A percentile compares a stretch with the other conserved stretches of the same genome.
Evolutionary conservation across 2,888 invertebrate species (phyloP).

Genomic region (Argynnis bischoffii): DNA sequence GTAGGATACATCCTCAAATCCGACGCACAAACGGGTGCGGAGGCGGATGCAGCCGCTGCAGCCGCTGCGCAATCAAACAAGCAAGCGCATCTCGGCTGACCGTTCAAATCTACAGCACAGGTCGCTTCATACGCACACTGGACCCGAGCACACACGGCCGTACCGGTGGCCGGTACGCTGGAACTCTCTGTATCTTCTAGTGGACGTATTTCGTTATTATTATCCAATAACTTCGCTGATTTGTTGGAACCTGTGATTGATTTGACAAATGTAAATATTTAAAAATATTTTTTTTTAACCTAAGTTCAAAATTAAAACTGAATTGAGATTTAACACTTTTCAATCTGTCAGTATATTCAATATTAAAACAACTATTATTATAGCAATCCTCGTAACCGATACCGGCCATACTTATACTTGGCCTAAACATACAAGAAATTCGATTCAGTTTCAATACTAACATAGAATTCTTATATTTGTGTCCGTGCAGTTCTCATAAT

Average conservation of each 20-base stretch:
- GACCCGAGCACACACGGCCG: conserved; percentile 89
- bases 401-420: too few species aligned
- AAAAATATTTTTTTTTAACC: too few species aligned
- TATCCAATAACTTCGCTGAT: conserved; percentile 56
- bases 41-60: conserved; percentile 63
- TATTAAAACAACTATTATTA: too few species aligned
- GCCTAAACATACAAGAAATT: too few species aligned
- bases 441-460: too few species aligned
- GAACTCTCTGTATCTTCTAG: conserved; percentile 62
- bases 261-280: too few species aligned
- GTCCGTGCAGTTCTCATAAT: too few species aligned
- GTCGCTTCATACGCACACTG: conserved; percentile 93
- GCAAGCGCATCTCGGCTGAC: conserved; percentile 86
- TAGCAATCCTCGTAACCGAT: too few species aligned
- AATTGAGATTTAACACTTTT: too few species aligned
- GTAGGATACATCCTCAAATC: conserved; percentile 90
- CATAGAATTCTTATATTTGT: too few species aligned
- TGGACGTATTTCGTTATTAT: conserved; percentile 64
- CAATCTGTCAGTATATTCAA: too few species aligned
- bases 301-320: too few species aligned
- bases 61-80: conserved; percentile 88
- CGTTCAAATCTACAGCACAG: conserved; percentile 89
- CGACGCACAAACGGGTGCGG: conserved; percentile 90
- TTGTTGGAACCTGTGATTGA: conserved; percentile 55
- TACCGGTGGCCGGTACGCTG: conserved; percentile 66